Evolutionary conservation across 2,797 vertebrate genomes (phyloP), one percentile per base, ranked within the genome.

Genomic region (Argya squamiceps): DNA sequence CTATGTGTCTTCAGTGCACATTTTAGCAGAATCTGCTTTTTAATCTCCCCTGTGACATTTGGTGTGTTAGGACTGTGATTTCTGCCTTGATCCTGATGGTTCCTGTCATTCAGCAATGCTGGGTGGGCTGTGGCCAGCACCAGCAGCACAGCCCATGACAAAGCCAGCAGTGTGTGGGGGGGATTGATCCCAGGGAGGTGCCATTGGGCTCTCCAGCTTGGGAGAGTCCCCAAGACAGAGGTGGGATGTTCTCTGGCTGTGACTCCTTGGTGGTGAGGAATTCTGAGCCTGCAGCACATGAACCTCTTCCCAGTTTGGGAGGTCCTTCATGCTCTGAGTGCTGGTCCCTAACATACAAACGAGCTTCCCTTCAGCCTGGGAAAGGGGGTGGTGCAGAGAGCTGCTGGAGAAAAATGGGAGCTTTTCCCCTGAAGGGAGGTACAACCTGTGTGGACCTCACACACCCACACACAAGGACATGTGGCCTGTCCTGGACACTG

Each of bases 331-430:
- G 3, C 8, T 9, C 6, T 15, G 21, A 4, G 20, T 17, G 13
- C 3, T 1, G 0, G 8, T 26, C 27, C 22, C 46, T 32, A 56
- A 0, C 19, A 21, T 22, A 29, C 7, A 27, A 5, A 15, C 0
- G 8, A 26, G 32, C 29, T 56, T 6, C 29, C 16, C 34, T 19
- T 12, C 19, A 53, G 30, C 6, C 3, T 37, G 39, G 53, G 37
- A 37, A 58, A 41, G 26, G 21, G 23, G 10, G 1, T 22, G 37
- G 49, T 47, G 11, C n/a, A 10, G 9, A 18, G 68, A 60, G 4
- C 26, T 62, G 21, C 52, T 44, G 2, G 1, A 26, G 37, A 58
- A 77, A 44, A 44, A 7, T 29, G 11, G 30, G 23, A 44, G 15
- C 10, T 44, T 80, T 56, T 37, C 37, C 16, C 29, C 20, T 43